phyloP scores from a whole-genome alignment of 2,888 invertebrate genomes.

The Notodonta ziczac region DNA sequence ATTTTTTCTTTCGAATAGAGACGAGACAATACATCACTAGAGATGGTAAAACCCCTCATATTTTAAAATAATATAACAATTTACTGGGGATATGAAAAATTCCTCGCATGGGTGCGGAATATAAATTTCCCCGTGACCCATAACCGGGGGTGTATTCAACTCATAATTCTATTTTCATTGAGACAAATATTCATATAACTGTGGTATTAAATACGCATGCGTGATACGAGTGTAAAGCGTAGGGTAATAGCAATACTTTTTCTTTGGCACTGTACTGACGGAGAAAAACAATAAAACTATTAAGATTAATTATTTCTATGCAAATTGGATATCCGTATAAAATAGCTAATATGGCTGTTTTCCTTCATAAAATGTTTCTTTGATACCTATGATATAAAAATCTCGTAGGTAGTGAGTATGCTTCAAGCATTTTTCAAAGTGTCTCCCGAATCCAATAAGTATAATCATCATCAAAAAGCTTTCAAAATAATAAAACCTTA shows the following conservation, averaged over 20 bases:
- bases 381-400: too few relatives aligned
- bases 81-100: slow-evolving; percentile 70
- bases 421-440: too few relatives aligned
- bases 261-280: neutral
- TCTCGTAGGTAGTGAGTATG: too few relatives aligned
- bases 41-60: slow-evolving; percentile 44
- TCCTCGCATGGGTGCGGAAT: slow-evolving; percentile 59
- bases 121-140: slow-evolving; percentile 71
- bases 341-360: too few relatives aligned
- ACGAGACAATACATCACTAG: slow-evolving; percentile 24
- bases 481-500: neutral
- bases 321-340: too few relatives aligned
- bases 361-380: too few relatives aligned
- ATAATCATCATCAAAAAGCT: too few relatives aligned
- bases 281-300: neutral
- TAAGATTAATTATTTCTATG: too few relatives aligned
- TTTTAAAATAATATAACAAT: slow-evolving; percentile 67
- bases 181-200: slow-evolving; percentile 80
- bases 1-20: slow-evolving; percentile 30
- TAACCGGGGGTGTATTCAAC: slow-evolving; percentile 60
- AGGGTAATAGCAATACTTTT: too few relatives aligned
- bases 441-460: too few relatives aligned
- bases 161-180: slow-evolving; percentile 81
- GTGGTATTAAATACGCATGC: slow-evolving; percentile 65
- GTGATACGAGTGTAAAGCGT: slow-evolving; percentile 40